Evolutionary conservation across 2,113 vertebrate species (phyloP).

Genomic region (Epinephelus moara): DNA sequence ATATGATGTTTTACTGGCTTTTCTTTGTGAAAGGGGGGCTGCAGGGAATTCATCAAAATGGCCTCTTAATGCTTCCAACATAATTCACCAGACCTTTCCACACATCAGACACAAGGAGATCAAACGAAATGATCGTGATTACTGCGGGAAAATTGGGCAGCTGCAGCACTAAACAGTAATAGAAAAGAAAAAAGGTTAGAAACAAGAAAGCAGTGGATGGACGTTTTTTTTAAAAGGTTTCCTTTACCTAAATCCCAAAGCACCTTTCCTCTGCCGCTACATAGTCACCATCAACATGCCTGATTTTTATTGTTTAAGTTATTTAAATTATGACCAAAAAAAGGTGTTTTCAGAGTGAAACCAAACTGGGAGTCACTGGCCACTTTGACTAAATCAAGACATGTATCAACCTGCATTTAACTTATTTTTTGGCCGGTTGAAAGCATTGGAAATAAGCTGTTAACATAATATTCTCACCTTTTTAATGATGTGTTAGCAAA

Average conservation of each 20-base stretch:
- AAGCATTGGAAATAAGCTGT: neutral
- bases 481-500: neutral
- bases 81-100: slow-evolving; percentile 22
- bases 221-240: neutral
- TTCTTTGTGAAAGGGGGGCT: neutral
- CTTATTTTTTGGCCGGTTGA: neutral
- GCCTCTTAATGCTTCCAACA: neutral
- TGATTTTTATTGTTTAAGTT: neutral
- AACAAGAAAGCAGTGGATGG: neutral
- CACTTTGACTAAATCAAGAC: neutral
- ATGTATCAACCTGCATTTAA: neutral
- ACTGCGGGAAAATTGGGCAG: neutral
- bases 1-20: slow-evolving; percentile 8
- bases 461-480: neutral
- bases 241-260: neutral
- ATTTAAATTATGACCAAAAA: neutral
- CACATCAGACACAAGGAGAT: slow-evolving; percentile 14
- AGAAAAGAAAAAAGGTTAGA: neutral
- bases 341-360: no score
- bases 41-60: neutral
- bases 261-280: no score
- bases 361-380: no score
- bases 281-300: neutral
- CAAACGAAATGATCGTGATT: neutral
- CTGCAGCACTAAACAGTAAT: neutral